Evolutionary conservation across 2,113 vertebrate species (phyloP).

Genomic region (Sinosuthora webbiana): DNA sequence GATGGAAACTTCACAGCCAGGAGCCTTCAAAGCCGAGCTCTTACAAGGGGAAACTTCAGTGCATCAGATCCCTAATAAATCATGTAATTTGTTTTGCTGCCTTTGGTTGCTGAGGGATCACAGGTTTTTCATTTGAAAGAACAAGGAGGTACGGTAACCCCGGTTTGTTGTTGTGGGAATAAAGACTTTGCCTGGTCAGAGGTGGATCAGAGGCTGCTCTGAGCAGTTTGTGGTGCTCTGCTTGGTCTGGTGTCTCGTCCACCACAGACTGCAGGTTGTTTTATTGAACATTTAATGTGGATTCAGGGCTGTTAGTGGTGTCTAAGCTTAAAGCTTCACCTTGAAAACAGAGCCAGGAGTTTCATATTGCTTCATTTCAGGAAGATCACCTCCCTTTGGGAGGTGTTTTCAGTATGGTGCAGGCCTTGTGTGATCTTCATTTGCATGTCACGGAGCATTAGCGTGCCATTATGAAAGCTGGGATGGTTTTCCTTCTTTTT

Average conservation of each 20-base stretch:
- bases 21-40: neutral
- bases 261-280: neutral
- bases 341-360: neutral
- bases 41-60: neutral
- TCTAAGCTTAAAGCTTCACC: neutral
- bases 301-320: neutral
- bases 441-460: neutral
- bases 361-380: neutral
- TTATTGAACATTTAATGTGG: neutral
- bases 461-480: neutral
- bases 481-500: neutral
- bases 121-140: neutral
- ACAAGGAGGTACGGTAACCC: neutral
- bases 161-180: neutral
- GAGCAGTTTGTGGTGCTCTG: neutral
- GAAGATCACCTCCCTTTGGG: neutral
- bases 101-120: neutral
- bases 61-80: neutral
- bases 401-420: neutral
- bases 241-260: neutral
- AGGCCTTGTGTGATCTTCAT: neutral
- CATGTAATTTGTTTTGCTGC: neutral
- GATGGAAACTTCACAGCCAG: neutral
- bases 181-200: neutral
- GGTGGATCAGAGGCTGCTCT: neutral